Evolutionary conservation across 2,113 vertebrate species (phyloP), one percentile per base, ranked within the genome.

Genomic region (Salvelinus fontinalis): DNA sequence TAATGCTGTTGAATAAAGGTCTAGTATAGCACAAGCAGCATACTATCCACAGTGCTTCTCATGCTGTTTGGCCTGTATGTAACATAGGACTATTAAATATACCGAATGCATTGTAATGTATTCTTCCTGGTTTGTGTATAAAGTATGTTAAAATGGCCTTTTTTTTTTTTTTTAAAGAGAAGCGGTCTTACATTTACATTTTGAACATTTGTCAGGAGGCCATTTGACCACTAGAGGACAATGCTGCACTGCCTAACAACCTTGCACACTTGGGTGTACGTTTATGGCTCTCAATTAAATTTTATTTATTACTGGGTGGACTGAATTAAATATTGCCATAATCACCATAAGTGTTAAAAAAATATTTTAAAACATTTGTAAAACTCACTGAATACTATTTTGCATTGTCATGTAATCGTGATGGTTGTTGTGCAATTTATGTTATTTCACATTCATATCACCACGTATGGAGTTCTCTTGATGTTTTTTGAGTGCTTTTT

Each of bases 1-100:
- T 74, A 26, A 26, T 79, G 27, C 67, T 74, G 29, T 29, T 74
- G 49, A 74, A 69, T 34, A 51, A 69, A 24, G 68, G 68, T 11
- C n/a, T 70, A 3, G 34, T 70, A 13, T 70, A 49, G 39, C 39
- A 11, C 39, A 44, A 44, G 9, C 39, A 44, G 9, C 9, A 51
- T 51, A 3, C 49, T 51, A 4, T 11, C 12, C 49, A 51, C 12
- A 4, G 49, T 51, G 49, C 14, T 51, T 51, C 14, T 14, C 49
- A 14, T 16, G 14, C 49, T 51, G 3, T 51, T 51, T 51, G 49
- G 14, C 11, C 12, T 51, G 49, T 51, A 4, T 54, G 14, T 54
- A 18, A 16, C 16, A 39, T 39, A 44, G 9, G 39, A 44, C 39
- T 44, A 2, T 3, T 44, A 44, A 44, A 44, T 11, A 9, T 11